Evolutionary conservation across 2,797 vertebrate genomes (phyloP), one percentile per base, ranked within the genome.

Genomic region (Linurgus olivaceus): DNA sequence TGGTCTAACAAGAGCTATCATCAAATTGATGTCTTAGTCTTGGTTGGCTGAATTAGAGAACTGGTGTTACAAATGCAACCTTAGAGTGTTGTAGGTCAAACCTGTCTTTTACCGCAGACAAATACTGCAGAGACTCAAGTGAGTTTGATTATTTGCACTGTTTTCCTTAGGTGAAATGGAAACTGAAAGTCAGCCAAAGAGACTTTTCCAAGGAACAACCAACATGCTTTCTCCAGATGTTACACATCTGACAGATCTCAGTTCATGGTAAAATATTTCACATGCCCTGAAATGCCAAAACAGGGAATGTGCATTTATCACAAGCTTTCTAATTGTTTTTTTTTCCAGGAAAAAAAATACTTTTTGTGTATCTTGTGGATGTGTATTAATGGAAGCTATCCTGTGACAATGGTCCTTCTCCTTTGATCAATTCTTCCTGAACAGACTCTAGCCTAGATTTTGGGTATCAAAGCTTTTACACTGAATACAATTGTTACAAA

Each of bases 161-260:
- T 88, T 94, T 94, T 93, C 78, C 29, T 66, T 95, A 99, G 99
- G 99, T 93, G 99, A 99, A 97, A 99, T 99, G 99, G 99, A 99
- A 96, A 98, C 98, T 2, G 99, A 99, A 98, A 99, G 98, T 97
- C 99, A 99, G 94, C 99, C 99, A 47, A 99, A 99, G 98, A 99
- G 99, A 97, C 98, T 99, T 71, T 99, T 99, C 97, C 99, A 99
- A 98, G 99, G 99, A 77, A 99, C 99, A 78, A 99, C 99, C 94
- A 99, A 96, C 95, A 99, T 99, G 98, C 97, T 99, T 97, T 98
- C 99, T 62, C 97, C 99, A 3, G 99, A 99, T 26, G 97, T 98
- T 68, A 96, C 98, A 21, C 98, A 98, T 86, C 95, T 99, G 96
- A 98, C 99, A 37, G 98, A 99, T 96, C 97, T 98, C 95, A 97